These are phyloP conservation scores for Cisticola juncidis DNA, from an alignment of 2,113 vertebrate genomes.

Conservation along the genomic window DNA sequence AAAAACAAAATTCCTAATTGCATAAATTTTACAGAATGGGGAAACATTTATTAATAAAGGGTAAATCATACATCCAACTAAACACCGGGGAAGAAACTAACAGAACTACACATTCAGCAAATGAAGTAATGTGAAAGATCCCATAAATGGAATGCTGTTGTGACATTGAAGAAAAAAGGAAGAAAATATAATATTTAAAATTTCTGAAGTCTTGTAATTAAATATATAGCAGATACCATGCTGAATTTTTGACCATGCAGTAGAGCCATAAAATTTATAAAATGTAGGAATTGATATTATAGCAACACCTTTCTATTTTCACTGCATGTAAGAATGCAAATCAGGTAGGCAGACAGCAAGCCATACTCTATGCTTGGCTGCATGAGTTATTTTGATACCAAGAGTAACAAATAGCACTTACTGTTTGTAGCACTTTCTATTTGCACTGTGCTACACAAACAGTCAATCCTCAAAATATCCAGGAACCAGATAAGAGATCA, in stretches of 20 bases:
- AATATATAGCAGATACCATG: neutral
- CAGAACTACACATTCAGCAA: neutral
- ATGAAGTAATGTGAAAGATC: neutral
- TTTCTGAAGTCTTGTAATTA: neutral
- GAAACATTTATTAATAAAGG: constrained; percentile 17
- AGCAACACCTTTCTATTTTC: neutral
- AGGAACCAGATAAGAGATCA: neutral
- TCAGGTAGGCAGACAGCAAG: neutral
- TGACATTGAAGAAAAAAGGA: neutral
- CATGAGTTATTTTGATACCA: constrained; percentile 8
- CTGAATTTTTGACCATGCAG: neutral
- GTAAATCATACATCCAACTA: neutral
- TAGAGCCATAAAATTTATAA: neutral
- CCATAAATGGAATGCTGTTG: neutral
- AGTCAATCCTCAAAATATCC: neutral
- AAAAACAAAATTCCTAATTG: constrained; percentile 8
- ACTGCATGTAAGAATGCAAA: constrained; percentile 10
- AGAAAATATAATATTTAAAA: neutral
- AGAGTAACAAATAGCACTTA: constrained; percentile 12
- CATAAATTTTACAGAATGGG: neutral
- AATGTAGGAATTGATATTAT: neutral
- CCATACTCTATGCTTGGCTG: neutral
- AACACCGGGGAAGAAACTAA: neutral
- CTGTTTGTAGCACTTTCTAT: neutral
- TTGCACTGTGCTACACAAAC: neutral